Base-by-base conservation (phyloP, 2,797 vertebrate species). In the Spinus pinus region DNA sequence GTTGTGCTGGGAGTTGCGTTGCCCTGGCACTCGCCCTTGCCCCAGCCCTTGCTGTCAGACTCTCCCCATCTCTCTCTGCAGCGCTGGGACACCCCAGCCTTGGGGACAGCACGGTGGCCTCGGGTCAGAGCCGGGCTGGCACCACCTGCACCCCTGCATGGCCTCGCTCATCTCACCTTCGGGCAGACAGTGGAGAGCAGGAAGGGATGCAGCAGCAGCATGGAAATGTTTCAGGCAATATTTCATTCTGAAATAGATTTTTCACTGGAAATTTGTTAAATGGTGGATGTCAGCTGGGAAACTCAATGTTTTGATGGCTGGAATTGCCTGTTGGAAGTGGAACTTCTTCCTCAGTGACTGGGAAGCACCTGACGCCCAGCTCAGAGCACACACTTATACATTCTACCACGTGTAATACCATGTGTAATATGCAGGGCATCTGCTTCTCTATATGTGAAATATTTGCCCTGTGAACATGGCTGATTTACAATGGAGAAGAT, bases 81-180 rank as follows among this genome's bases (percentile, higher is more conserved):
- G 50, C 71, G 7, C 2, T 19, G 64, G 51, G 58, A 39, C 79
- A 57, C 3, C n/a, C 30, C 62, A 41, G 5, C 65, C 87, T 8
- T n/a, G 51, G 58, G 72, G 58, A 90, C 65, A 90, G 58, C 39
- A 1, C 4, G 41, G 57, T 71, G 80, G 50, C 57, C 3, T 33
- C 30, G 2, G 64, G 21, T 33, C 57, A 83, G 72, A 58, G 80
- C 65, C 0, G 0, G 33, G 51, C 37, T 78, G 72, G 72, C 65
- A 47, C 39, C 46, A 15, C 12, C 65, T 53, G 58, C 58, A 22
- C 1, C 72, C 42, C 44, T 37, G 42, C 46, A 9, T 0, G 6
- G 6, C 65, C 49, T 6, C 0, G 1, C 4, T 12, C 2, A 2
- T 5, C 62, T 44, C 44, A 2, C 0, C 5, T 12, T 9, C 1